Base-by-base conservation (phyloP, 2,797 vertebrate species). In the Kryptopterus vitreolus region DNA sequence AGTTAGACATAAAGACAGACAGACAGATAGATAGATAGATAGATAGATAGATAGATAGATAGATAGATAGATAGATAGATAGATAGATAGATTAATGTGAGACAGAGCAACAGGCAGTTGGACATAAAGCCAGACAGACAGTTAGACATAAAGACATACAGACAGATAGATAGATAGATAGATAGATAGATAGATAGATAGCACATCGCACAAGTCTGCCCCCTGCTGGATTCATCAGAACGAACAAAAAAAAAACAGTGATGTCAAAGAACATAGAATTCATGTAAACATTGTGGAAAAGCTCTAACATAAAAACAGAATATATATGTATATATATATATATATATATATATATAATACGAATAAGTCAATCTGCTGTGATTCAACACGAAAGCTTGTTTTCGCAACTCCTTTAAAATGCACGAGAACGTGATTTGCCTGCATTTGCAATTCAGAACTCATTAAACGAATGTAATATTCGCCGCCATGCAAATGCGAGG, bases 361-460 rank as follows among this genome's bases (percentile, higher is more conserved):
- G 13, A n/a, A 35, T 22, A 61, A n/a, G 61, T 76, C 29, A 29
- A 38, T 74, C 48, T 46, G 72, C 46, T 53, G 72, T 61, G 71
- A 83, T 87, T 83, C 59, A 78, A 84, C 57, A 76, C 58, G 76
- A 81, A 83, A 77, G 77, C 75, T 53, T 16, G 35, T 78, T 78
- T 57, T 7, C 50, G 63, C 48, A 38, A 75, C 63, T 69, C 59
- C 66, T 87, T 81, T 80, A 81, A 83, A 84, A 86, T 87, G 76
- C 76, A 84, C 77, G 79, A 85, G 59, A 70, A 53, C 65, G 75
- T 78, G 35, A 52, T 66, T 84, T 71, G 13, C 50, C 52, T 76
- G 57, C 82, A 82, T 88, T 85, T 86, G 85, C 79, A 80, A 88
- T 88, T 86, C 83, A 86, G 52, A 87, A 88, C 66, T 57, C 55